These are phyloP conservation scores for Cosmorhoe ocellata DNA, from an alignment of 2,888 invertebrate genomes.

Conservation along the genomic window DNA sequence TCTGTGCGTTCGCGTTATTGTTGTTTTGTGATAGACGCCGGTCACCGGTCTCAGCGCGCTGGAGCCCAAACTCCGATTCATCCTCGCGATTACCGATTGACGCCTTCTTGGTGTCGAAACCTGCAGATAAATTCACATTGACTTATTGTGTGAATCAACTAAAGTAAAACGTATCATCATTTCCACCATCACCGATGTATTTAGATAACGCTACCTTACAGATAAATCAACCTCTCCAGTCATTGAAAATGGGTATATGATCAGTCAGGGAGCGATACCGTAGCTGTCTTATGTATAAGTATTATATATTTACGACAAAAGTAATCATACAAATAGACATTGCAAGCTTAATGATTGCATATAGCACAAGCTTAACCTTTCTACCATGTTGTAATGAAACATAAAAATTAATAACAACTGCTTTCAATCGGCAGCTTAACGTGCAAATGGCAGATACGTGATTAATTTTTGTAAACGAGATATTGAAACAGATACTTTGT, in stretches of 20 bases:
- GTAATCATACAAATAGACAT: conserved; percentile 35
- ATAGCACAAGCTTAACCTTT: conserved; percentile 41
- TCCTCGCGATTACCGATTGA: conserved; percentile 81
- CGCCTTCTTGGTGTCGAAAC: conserved; percentile 85
- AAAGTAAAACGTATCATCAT: no score
- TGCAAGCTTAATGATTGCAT: no score
- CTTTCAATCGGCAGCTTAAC: conserved; percentile 17
- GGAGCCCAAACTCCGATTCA: conserved; percentile 87
- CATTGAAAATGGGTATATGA: not conserved
- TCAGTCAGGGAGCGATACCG: no score
- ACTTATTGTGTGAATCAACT: not conserved
- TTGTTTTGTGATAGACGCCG: conserved; percentile 62
- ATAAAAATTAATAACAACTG: conserved; percentile 15
- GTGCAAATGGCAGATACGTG: not conserved
- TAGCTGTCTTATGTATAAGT: no score
- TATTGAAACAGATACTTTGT: conserved; percentile 2
- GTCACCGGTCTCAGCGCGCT: conserved; percentile 86
- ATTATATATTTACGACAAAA: no score
- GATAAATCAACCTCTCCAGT: no score
- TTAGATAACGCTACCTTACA: no score
- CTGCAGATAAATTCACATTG: conserved; percentile 47
- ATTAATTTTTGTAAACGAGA: no score
- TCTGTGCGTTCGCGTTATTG: conserved; percentile 53
- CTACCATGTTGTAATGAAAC: conserved; percentile 28
- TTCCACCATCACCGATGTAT: no score